Evolutionary conservation across 37 sponge, comb jelly and placozoan genomes (phyloP).

Genomic region (Spongilla lacustris): DNA sequence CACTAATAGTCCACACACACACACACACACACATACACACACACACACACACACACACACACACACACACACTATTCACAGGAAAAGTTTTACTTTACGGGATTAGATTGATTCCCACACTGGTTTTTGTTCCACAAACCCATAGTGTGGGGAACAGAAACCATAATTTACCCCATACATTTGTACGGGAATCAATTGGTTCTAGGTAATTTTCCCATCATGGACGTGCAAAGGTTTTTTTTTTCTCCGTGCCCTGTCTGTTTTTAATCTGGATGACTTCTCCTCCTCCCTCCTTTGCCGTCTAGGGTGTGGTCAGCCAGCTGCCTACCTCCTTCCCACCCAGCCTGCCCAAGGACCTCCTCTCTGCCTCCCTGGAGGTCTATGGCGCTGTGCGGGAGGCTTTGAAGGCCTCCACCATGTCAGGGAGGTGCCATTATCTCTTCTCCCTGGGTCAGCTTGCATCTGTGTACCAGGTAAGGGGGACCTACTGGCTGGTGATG

Average conservation of each 20-base stretch:
- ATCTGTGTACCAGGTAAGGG: conserved; percentile 57
- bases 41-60: too few relatives aligned
- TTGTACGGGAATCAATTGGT: too few relatives aligned
- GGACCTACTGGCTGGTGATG: too few relatives aligned
- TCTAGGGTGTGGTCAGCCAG: not conserved
- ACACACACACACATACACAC: too few relatives aligned
- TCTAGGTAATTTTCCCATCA: too few relatives aligned
- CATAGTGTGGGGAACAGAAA: too few relatives aligned
- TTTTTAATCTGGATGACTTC: not conserved
- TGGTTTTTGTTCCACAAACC: too few relatives aligned
- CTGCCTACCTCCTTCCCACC: conserved; percentile 8
- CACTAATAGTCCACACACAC: too few relatives aligned
- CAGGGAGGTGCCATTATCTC: conserved; percentile 77
- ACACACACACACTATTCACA: too few relatives aligned
- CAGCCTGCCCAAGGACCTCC: not conserved
- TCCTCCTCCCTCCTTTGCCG: not conserved
- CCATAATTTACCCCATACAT: too few relatives aligned
- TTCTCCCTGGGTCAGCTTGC: conserved; percentile 61
- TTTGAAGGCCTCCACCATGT: conserved; percentile 48
- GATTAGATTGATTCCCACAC: too few relatives aligned
- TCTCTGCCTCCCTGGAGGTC: conserved; percentile 29
- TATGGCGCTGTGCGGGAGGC: conserved; percentile 28
- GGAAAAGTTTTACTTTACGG: too few relatives aligned
- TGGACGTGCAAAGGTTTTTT: not conserved
- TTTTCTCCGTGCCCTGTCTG: not conserved